Conservation (phyloP, 2,888 invertebrate genomes). For the Melolontha melolontha region DNA sequence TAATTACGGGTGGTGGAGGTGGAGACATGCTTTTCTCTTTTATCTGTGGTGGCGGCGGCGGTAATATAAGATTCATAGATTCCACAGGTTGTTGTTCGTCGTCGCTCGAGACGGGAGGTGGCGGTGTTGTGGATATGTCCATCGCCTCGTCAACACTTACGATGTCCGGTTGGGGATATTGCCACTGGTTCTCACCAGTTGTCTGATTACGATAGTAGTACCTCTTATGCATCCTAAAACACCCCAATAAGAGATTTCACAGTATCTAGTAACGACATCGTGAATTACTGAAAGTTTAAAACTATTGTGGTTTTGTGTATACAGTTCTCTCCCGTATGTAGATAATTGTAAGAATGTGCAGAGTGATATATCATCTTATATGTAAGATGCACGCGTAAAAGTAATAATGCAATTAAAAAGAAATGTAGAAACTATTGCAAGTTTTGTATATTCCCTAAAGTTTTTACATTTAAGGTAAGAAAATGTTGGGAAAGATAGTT, state of each 20-base stretch:
- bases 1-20: slow-evolving; percentile 59
- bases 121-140: slow-evolving; percentile 73
- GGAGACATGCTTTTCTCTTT: slow-evolving; percentile 55
- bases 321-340: background rate
- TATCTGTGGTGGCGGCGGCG: slow-evolving; percentile 56
- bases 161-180: slow-evolving; percentile 69
- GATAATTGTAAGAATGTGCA: background rate
- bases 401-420: too few relatives aligned
- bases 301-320: slow-evolving; percentile 2
- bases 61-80: slow-evolving; percentile 45
- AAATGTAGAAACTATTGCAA: too few relatives aligned
- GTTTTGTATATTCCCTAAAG: too few relatives aligned
- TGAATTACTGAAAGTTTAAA: slow-evolving; percentile 20
- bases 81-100: slow-evolving; percentile 18
- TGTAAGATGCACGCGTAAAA: too few relatives aligned
- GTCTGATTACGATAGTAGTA: slow-evolving; percentile 75
- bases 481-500: too few relatives aligned
- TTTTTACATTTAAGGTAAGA: too few relatives aligned
- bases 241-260: slow-evolving; percentile 50
- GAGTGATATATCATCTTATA: too few relatives aligned
- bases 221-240: slow-evolving; percentile 74
- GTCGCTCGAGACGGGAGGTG: slow-evolving; percentile 64
- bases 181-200: slow-evolving; percentile 74
- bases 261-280: slow-evolving; percentile 2
- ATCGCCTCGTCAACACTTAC: slow-evolving; percentile 68